Evolutionary conservation across 37 sponge, comb jelly and placozoan genomes (phyloP).

Genomic region (Lycopodina hypogea): DNA sequence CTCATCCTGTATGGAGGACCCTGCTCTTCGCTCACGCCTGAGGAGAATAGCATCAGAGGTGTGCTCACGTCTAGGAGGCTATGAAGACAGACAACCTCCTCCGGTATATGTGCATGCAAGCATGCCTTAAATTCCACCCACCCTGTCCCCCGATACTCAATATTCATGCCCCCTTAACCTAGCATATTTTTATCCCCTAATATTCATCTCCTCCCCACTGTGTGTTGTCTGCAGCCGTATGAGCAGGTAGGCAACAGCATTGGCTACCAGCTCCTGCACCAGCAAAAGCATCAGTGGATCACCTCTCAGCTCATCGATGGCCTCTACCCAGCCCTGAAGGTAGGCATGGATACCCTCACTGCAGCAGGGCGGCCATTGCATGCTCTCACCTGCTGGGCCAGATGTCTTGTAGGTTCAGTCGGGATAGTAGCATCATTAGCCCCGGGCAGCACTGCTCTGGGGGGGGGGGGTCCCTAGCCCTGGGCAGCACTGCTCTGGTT

Average conservation of each 20-base stretch:
- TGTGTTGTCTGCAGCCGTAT: constrained; percentile 35
- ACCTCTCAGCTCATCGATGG: constrained; percentile 29
- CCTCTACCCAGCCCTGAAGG: constrained; percentile 58
- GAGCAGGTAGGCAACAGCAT: constrained; percentile 65
- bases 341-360: background rate
- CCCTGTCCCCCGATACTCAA: too few relatives aligned
- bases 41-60: constrained; percentile 35
- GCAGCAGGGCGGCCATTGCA: too few relatives aligned
- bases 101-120: constrained; percentile 30
- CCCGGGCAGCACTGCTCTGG: too few relatives aligned
- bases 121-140: too few relatives aligned
- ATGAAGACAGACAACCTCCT: constrained; percentile 24
- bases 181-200: too few relatives aligned
- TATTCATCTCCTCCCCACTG: background rate
- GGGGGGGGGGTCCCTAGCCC: too few relatives aligned
- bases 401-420: too few relatives aligned
- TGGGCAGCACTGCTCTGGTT: too few relatives aligned
- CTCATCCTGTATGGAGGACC: background rate
- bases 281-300: constrained; percentile 6
- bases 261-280: constrained; percentile 61
- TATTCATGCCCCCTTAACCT: background rate
- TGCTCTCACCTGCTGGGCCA: too few relatives aligned
- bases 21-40: constrained; percentile 12
- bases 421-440: too few relatives aligned
- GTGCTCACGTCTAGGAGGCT: constrained; percentile 1